phyloP scores from a whole-genome alignment of 2,888 invertebrate species.

The Griposia aprilina region DNA sequence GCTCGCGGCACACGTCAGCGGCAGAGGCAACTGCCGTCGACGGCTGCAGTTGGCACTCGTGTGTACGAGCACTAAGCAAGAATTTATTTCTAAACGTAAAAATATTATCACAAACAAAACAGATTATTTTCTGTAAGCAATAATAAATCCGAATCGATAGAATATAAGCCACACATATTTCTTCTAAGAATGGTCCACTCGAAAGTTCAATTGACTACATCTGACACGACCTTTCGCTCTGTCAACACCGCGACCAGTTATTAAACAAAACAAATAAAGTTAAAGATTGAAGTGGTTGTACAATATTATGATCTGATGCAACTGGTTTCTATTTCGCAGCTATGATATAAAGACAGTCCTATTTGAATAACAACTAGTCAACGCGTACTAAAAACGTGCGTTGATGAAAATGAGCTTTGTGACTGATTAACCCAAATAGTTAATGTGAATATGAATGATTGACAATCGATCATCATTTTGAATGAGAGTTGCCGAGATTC shows the following conservation, averaged over 20 bases:
- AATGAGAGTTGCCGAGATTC: neutral
- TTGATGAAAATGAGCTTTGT: neutral
- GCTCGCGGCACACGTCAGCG: neutral
- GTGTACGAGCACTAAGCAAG: neutral
- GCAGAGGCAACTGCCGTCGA: too few relatives aligned
- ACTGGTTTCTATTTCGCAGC: slow-evolving; percentile 16
- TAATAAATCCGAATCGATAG: neutral
- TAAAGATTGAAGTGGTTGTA: slow-evolving; percentile 9
- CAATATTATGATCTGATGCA: slow-evolving; percentile 35
- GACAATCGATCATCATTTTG: neutral
- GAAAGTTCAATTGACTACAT: slow-evolving; percentile 29
- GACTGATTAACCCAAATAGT: neutral
- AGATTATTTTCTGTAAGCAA: neutral
- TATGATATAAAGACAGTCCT: neutral
- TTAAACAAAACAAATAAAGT: slow-evolving; percentile 46
- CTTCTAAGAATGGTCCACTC: neutral
- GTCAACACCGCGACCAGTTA: slow-evolving; percentile 41
- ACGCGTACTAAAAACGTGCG: neutral
- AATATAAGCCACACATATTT: neutral
- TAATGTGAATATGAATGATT: neutral
- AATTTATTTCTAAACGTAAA: slow-evolving; percentile 10
- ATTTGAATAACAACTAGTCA: neutral
- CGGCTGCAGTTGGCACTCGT: neutral
- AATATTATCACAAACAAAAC: neutral
- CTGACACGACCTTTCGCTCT: slow-evolving; percentile 40